Evolutionary conservation across 2,797 vertebrate genomes (phyloP), one percentile per base, ranked within the genome.

Genomic region (Helicolenus hilgendorfi): DNA sequence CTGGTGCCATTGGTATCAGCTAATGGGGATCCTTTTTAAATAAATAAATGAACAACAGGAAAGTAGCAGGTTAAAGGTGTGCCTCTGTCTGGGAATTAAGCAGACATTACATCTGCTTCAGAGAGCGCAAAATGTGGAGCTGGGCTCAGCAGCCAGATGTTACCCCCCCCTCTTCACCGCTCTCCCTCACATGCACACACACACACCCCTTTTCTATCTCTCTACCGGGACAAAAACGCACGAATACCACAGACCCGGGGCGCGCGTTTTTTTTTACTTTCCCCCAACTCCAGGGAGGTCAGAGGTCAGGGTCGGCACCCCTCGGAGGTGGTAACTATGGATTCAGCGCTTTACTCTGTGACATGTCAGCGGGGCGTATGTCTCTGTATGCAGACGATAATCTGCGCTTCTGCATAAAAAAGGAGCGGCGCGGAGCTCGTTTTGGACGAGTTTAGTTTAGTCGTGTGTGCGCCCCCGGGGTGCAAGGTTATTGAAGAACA

Each of bases 141-240:
- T 86, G 89, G 83, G 67, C 73, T 82, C 86, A 76, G 80, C 72
- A 84, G 88, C 95, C 97, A 97, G 96, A 97, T 97, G 96, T 96
- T 95, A 62, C 27, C 11, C 85, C 60, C 60, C 56, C 33, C 31
- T 7, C 27, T 35, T 49, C 55, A 36, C 15, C 13, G 18, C 1
- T 20, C 65, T 35, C 36, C 20, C 65, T 20, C 56, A 58, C 58
- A 60, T 38, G 55, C 58, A 38, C 83, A 63, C 81, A 68, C 72
- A 65, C 79, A 72, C 64, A 72, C 55, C 22, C 65, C 72, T 36
- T 83, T 83, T 91, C 77, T 73, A 76, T 88, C 82, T 88, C 79
- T 85, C 71, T 90, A 73, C 41, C 55, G 69, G 81, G 90, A 86
- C 58, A 77, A 31, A 72, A 31, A 72, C 77, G 29, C 84, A 85